Evolutionary conservation across 2,797 vertebrate genomes (phyloP).

Genomic region (Propithecus perrieri): DNA sequence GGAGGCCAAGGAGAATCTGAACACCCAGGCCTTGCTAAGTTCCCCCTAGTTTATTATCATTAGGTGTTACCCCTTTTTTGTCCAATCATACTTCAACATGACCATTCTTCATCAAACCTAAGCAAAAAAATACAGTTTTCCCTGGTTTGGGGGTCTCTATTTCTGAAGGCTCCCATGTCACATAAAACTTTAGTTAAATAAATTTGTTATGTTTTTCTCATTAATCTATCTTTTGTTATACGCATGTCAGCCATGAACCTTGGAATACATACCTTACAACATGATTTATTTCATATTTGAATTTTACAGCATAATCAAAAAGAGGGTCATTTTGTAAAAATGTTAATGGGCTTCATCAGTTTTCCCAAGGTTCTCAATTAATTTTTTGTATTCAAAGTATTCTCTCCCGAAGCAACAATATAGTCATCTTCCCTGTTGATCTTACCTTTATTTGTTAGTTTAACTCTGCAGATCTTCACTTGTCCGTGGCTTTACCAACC

Average conservation of each 20-base stretch:
- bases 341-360: not conserved
- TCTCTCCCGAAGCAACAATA: not conserved
- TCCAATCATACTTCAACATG: not conserved
- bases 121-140: not conserved
- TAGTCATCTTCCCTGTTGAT: constrained; percentile 10
- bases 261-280: not conserved
- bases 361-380: not conserved
- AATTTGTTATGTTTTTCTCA: not conserved
- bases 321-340: constrained; percentile 5
- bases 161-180: not conserved
- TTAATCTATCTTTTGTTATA: not conserved
- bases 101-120: not conserved
- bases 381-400: constrained; percentile 27
- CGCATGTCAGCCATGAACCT: not conserved
- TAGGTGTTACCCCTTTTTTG: not conserved
- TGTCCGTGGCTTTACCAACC: not conserved
- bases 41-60: not conserved
- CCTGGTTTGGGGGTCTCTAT: not conserved
- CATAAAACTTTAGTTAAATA: not conserved
- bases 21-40: not conserved
- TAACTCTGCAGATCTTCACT: not conserved
- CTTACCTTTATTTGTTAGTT: constrained; percentile 11
- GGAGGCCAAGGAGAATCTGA: not conserved
- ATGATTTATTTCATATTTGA: constrained; percentile 42
- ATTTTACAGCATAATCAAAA: constrained; percentile 36